phyloP scores from a whole-genome alignment of 2,113 vertebrate species.

The Neolamprologus longior region DNA sequence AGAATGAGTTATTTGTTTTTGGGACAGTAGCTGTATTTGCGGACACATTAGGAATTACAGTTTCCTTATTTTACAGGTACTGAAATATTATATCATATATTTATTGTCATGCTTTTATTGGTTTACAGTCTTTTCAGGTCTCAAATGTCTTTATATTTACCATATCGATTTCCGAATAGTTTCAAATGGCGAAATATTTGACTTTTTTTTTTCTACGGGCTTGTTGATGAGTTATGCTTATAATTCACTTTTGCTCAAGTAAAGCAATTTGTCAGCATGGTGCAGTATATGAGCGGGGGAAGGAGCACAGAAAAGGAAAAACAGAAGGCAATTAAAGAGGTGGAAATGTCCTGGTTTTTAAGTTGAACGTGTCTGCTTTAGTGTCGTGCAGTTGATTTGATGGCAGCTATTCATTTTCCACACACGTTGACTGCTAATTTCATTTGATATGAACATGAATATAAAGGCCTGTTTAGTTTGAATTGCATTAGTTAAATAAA shows the following conservation, averaged over 20 bases:
- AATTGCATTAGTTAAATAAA: constrained; percentile 2
- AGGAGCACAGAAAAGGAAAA: neutral
- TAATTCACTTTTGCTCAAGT: neutral
- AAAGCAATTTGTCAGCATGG: neutral
- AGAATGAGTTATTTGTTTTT: neutral
- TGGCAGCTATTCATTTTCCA: constrained; percentile 1
- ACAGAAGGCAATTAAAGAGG: neutral
- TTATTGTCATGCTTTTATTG: neutral
- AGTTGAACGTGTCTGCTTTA: neutral
- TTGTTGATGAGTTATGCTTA: neutral
- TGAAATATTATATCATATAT: neutral
- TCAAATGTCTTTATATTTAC: neutral
- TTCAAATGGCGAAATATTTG: neutral
- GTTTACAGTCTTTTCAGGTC: neutral
- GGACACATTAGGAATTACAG: neutral
- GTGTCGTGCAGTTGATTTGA: neutral
- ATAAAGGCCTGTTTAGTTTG: neutral
- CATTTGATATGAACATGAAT: neutral
- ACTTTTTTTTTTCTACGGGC: neutral
- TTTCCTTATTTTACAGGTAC: neutral
- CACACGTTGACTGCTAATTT: neutral
- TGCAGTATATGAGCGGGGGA: neutral
- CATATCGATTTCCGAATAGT: neutral
- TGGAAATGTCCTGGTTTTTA: neutral
- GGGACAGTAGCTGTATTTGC: neutral